These are phyloP conservation scores for Lepilemur septentrionalis DNA, from an alignment of 2,797 vertebrate species.

Conservation along the genomic window DNA sequence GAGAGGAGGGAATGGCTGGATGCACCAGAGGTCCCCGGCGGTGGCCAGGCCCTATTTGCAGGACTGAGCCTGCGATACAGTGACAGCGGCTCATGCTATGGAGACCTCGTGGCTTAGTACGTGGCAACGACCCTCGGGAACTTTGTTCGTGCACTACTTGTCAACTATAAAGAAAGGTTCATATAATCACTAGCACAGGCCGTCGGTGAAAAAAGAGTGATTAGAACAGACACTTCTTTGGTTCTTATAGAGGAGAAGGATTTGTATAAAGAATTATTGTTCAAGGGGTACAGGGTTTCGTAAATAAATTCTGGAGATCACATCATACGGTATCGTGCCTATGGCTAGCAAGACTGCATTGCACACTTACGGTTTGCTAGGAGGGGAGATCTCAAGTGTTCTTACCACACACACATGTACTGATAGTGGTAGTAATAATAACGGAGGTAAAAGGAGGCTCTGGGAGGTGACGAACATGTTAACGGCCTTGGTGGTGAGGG, in stretches of 20 bases:
- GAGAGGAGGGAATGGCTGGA: rapidly evolving
- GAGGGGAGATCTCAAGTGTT: not conserved
- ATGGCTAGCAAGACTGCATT: no score
- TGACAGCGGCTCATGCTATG: rapidly evolving
- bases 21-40: no score
- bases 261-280: not conserved
- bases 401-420: not conserved
- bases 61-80: rapidly evolving
- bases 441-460: not conserved
- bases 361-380: no score
- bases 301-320: not conserved
- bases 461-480: not conserved
- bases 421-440: not conserved
- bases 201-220: not conserved
- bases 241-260: not conserved
- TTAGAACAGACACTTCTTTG: not conserved
- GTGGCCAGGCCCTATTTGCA: rapidly evolving
- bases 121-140: not conserved
- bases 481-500: no score
- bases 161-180: not conserved
- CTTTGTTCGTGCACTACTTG: not conserved
- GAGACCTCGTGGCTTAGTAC: rapidly evolving
- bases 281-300: not conserved
- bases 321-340: no score
- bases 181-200: not conserved